Evolutionary conservation across 2,113 vertebrate species (phyloP), one percentile per base, ranked within the genome.

Genomic region (Symphodus melops): DNA sequence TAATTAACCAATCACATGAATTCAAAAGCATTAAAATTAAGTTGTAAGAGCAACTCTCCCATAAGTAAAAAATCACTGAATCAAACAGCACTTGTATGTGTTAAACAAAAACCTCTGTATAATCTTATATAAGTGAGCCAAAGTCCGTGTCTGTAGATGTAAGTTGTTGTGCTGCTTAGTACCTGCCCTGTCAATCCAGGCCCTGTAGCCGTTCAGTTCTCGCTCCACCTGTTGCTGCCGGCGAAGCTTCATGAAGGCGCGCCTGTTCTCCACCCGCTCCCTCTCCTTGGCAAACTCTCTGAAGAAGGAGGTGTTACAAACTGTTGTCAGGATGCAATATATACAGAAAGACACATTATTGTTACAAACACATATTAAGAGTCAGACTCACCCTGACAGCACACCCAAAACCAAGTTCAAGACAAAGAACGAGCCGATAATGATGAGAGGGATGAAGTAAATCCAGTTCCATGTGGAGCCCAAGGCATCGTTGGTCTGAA

Each of bases 241-340:
- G 55, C 98, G 94, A 62, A 99, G 94, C 80, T 99, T 99, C 96
- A 99, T 98, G 91, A 99, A 99, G 25, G 97, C 98, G 25, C 97
- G 93, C 19, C 98, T 94, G 93, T 99, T 99, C 94, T 99, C 98
- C 93, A 99, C 98, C 12, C 98, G 79, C 90, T 99, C 97, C 9
- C 98, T 95, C 89, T 99, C 98, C 90, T 99, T 99, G 91, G 98
- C 98, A 93, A 99, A 99, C 85, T 99, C 98, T 84, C 98, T 99
- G 90, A 46, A 72, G 42, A 66, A 14, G 12, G 3, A 66, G 23
- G 23, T 2, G 57, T 68, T 20, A 36, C 33, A 74, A 57, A 70
- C 23, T 59, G 13, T 36, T 33, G 2, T 59, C 16, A 25, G 21
- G n/a, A 59, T 25, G 21, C 28, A 48, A 19, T 9, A 63, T 9